A percentile compares a stretch with the other conserved stretches of the same genome.
Evolutionary conservation across 2,888 invertebrate species (phyloP).

Genomic region (Conops quadrifasciatus): DNA sequence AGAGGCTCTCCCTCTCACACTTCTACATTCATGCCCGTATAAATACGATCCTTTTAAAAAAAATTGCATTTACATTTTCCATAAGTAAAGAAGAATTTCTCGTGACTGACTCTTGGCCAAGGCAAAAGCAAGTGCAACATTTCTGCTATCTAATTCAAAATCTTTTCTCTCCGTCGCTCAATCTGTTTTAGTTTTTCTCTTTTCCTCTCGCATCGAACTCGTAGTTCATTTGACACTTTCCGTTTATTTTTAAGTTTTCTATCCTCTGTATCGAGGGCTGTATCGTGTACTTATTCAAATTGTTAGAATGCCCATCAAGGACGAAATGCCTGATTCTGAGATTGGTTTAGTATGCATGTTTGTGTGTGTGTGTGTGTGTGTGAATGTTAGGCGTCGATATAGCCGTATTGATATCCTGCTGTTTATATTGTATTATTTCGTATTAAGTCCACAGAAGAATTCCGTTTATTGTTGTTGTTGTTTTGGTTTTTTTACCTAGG

Average conservation of each 20-base stretch:
- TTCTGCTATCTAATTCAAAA: no score
- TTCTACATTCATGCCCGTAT: no score
- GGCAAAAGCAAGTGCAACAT: no score
- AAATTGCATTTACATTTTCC: no score
- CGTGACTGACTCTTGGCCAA: no score
- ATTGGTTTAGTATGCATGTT: slow-evolving; percentile 4
- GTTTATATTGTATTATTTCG: slow-evolving; percentile 27
- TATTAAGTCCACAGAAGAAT: slow-evolving; percentile 16
- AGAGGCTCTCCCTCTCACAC: no score
- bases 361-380: slow-evolving; percentile 7
- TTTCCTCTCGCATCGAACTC: background rate
- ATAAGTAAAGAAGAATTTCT: no score
- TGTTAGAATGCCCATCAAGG: slow-evolving; percentile 32
- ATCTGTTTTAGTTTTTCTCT: background rate
- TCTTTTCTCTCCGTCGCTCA: no score
- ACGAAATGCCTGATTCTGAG: slow-evolving; percentile 23
- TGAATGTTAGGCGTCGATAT: background rate
- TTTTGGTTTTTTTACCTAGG: no score
- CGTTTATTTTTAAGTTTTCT: slow-evolving; percentile 3
- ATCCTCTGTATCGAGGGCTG: slow-evolving; percentile 2
- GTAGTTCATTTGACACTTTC: background rate
- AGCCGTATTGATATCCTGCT: background rate
- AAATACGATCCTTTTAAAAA: no score
- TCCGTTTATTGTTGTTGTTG: no score
- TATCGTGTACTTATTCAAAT: slow-evolving; percentile 33